Evolutionary conservation across 2,113 vertebrate genomes (phyloP).

Genomic region (Proterorhinus semilunaris): DNA sequence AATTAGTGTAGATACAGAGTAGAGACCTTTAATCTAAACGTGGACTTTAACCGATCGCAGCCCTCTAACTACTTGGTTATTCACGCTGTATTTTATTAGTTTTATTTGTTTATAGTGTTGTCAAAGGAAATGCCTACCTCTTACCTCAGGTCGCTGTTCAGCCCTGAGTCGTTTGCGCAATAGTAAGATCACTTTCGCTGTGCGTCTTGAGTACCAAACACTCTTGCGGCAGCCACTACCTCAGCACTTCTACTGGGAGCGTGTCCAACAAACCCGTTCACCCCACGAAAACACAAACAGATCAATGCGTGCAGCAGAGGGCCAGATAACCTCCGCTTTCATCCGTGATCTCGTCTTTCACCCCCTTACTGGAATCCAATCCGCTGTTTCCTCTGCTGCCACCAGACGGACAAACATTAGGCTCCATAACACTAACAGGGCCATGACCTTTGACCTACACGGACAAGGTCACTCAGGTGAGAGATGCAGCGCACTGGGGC

Average conservation of each 20-base stretch:
- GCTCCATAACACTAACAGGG: slow-evolving; percentile 45
- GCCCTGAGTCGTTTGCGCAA: slow-evolving; percentile 34
- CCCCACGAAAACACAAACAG: slow-evolving; percentile 66
- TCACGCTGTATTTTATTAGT: too few species aligned
- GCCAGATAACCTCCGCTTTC: slow-evolving; percentile 63
- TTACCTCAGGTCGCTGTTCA: slow-evolving; percentile 13
- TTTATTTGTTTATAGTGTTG: too few species aligned
- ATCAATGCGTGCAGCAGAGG: slow-evolving; percentile 63
- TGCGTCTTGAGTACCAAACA: slow-evolving; percentile 27
- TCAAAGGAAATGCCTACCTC: too few species aligned
- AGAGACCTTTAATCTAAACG: too few species aligned
- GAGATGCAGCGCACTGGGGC: slow-evolving; percentile 20
- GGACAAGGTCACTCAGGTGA: slow-evolving; percentile 40
- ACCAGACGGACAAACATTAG: slow-evolving; percentile 50
- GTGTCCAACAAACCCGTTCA: slow-evolving; percentile 68
- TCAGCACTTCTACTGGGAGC: slow-evolving; percentile 68
- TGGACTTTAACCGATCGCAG: too few species aligned
- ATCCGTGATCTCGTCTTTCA: slow-evolving; percentile 69
- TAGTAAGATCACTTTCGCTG: slow-evolving; percentile 3
- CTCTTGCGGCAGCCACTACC: slow-evolving; percentile 39
- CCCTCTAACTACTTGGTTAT: too few species aligned
- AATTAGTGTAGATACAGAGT: too few species aligned
- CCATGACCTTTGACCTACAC: slow-evolving; percentile 42
- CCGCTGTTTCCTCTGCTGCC: slow-evolving; percentile 67
- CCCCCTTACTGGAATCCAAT: slow-evolving; percentile 67